These are phyloP conservation scores for Nylanderia fulva DNA, from an alignment of 1,140 invertebrate species.

Conservation along the genomic window DNA sequence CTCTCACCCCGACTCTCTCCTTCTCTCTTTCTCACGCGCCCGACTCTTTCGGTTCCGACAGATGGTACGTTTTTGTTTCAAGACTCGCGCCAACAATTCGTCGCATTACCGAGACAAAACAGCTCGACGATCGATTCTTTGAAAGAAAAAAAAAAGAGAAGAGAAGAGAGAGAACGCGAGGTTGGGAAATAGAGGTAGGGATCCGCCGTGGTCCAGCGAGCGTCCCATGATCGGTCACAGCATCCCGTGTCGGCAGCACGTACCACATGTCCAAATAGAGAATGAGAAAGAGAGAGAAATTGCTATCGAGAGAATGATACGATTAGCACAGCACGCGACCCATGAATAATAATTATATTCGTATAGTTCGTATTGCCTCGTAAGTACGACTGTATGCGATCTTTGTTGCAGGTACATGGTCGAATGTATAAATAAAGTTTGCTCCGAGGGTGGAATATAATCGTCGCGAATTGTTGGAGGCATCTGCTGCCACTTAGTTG, in stretches of 20 bases:
- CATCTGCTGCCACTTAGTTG: slow-evolving; percentile 70
- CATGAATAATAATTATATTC: slow-evolving; percentile 74
- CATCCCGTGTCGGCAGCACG: slow-evolving; percentile 74
- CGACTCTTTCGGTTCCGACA: slow-evolving; percentile 75
- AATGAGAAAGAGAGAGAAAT: slow-evolving; percentile 43
- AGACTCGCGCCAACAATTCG: slow-evolving; percentile 83
- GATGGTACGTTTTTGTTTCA: slow-evolving; percentile 86
- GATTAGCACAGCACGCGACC: slow-evolving; percentile 67
- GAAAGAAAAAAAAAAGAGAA: slow-evolving; percentile 40
- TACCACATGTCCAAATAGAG: slow-evolving; percentile 84
- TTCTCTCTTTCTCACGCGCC: slow-evolving; percentile 60
- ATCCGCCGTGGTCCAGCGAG: slow-evolving; percentile 65
- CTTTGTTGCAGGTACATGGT: slow-evolving; percentile 73
- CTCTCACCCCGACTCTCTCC: slow-evolving; percentile 49
- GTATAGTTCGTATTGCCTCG: slow-evolving; percentile 63
- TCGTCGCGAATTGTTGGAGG: slow-evolving; percentile 78
- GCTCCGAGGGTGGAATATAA: slow-evolving; percentile 72
- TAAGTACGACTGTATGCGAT: slow-evolving; percentile 63
- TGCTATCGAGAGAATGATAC: slow-evolving; percentile 67
- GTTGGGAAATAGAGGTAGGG: slow-evolving; percentile 41
- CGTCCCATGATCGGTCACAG: slow-evolving; percentile 67
- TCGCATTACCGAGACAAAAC: slow-evolving; percentile 84
- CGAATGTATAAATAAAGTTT: slow-evolving; percentile 66
- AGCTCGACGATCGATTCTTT: slow-evolving; percentile 80
- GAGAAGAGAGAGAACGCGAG: slow-evolving; percentile 45